phyloP scores from a whole-genome alignment of 2,113 vertebrate species.

The Bagarius yarrelli region DNA sequence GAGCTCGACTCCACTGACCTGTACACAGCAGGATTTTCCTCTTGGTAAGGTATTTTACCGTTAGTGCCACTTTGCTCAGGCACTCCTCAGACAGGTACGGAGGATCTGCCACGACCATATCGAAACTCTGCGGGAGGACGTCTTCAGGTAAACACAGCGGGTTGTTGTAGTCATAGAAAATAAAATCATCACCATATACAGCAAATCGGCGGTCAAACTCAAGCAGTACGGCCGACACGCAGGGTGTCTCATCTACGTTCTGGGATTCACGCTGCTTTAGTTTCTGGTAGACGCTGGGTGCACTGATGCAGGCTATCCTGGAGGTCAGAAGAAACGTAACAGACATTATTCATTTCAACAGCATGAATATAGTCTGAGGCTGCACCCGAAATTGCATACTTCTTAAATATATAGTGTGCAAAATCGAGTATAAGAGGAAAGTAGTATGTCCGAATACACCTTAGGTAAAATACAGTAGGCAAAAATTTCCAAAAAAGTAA shows the following conservation, averaged over 20 bases:
- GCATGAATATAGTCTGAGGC: background rate
- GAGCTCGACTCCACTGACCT: conserved; percentile 67
- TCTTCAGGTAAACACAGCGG: conserved; percentile 75
- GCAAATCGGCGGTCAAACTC: conserved; percentile 90
- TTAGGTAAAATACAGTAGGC: too few species aligned
- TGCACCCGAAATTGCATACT: too few species aligned
- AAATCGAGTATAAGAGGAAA: too few species aligned
- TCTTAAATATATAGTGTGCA: too few species aligned
- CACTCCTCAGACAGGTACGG: conserved; percentile 93
- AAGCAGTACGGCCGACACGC: conserved; percentile 70
- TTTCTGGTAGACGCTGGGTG: conserved; percentile 92
- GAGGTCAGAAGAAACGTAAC: conserved; percentile 23
- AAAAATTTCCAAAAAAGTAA: too few species aligned
- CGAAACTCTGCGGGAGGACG: conserved; percentile 78
- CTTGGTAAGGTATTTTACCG: conserved; percentile 81
- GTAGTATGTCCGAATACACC: too few species aligned
- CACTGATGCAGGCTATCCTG: conserved; percentile 90
- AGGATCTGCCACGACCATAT: conserved; percentile 89
- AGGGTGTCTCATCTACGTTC: conserved; percentile 30
- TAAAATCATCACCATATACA: conserved; percentile 84
- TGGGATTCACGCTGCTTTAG: conserved; percentile 73
- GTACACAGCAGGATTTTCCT: conserved; percentile 92
- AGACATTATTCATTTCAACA: background rate
- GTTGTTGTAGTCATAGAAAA: conserved; percentile 91
- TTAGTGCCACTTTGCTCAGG: conserved; percentile 84